Conservation (phyloP, 35 echinoderm and acorn worm genomes). For the Nesometra sesokonis region DNA sequence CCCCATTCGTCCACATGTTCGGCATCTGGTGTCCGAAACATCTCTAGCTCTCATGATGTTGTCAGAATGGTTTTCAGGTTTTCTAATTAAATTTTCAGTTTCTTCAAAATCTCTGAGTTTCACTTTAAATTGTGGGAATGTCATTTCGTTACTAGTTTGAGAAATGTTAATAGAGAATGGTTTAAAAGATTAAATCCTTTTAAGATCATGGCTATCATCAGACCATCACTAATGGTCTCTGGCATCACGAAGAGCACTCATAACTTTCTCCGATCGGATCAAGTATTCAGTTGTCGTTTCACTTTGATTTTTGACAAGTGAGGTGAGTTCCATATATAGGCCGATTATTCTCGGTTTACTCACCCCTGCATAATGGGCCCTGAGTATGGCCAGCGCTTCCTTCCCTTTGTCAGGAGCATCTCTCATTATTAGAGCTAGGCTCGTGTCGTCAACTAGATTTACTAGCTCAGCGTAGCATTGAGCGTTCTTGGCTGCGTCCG, state of each 20-base stretch:
- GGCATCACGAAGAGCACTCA: slow-evolving; percentile 4
- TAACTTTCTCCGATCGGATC: not conserved
- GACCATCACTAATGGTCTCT: slow-evolving; percentile 19
- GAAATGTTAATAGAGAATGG: slow-evolving; percentile 20
- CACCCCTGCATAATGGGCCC: not conserved
- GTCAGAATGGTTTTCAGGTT: not conserved
- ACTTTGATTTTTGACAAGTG: not conserved
- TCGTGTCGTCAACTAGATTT: slow-evolving; percentile 5
- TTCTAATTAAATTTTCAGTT: slow-evolving; percentile 17
- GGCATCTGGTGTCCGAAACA: not conserved
- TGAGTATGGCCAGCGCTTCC: not conserved
- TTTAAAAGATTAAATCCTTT: slow-evolving; percentile 27
- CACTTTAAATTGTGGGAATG: slow-evolving; percentile 22
- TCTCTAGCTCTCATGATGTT: slow-evolving; percentile 28
- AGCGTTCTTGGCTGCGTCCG: not conserved
- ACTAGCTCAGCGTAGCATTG: slow-evolving; percentile 9
- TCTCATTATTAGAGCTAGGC: slow-evolving; percentile 5
- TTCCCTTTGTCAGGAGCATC: slow-evolving; percentile 13
- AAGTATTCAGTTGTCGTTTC: slow-evolving; percentile 26
- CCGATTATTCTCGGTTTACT: not conserved
- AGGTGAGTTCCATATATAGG: slow-evolving; percentile 20
- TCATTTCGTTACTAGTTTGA: not conserved
- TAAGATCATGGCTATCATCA: slow-evolving; percentile 32
- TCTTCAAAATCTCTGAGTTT: slow-evolving; percentile 18
- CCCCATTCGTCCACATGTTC: slow-evolving; percentile 14